These are phyloP conservation scores for Itoplectis maculator DNA, from an alignment of 2,888 invertebrate species.

Conservation along the genomic window DNA sequence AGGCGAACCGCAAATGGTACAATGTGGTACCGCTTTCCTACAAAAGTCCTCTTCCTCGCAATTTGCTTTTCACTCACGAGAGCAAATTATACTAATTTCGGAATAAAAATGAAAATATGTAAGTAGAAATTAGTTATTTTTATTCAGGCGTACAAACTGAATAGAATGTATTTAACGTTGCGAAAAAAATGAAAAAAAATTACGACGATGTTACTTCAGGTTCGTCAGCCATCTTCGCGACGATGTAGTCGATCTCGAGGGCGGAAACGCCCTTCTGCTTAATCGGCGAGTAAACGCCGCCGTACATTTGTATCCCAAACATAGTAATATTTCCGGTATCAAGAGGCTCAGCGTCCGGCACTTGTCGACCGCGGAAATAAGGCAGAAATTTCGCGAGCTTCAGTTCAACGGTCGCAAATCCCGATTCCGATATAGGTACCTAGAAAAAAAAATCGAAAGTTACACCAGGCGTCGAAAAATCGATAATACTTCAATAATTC, in stretches of 20 bases:
- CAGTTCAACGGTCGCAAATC: constrained; percentile 86
- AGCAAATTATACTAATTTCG: neutral
- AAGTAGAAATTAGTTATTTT: too few species aligned
- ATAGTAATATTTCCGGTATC: constrained; percentile 87
- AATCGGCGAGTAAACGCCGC: constrained; percentile 88
- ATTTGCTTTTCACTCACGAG: neutral
- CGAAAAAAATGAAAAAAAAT: neutral
- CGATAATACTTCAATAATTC: neutral
- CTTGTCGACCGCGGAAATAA: constrained; percentile 87
- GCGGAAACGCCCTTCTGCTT: constrained; percentile 88
- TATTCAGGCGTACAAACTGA: neutral
- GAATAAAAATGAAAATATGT: neutral
- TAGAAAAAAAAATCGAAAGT: constrained; percentile 74
- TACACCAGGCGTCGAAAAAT: too few species aligned
- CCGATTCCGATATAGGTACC: constrained; percentile 85
- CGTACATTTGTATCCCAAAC: constrained; percentile 88
- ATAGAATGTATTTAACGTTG: neutral
- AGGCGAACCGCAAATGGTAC: constrained; percentile 12
- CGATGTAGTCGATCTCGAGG: constrained; percentile 87
- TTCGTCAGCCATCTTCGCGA: constrained; percentile 78
- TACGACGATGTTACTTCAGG: neutral
- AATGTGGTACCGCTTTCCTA: constrained; percentile 5
- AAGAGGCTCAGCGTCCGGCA: constrained; percentile 86
- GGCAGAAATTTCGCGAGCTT: constrained; percentile 87
- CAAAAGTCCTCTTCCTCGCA: neutral